Evolutionary conservation across 2,113 vertebrate species (phyloP).

Genomic region (Atrichornis clamosus): DNA sequence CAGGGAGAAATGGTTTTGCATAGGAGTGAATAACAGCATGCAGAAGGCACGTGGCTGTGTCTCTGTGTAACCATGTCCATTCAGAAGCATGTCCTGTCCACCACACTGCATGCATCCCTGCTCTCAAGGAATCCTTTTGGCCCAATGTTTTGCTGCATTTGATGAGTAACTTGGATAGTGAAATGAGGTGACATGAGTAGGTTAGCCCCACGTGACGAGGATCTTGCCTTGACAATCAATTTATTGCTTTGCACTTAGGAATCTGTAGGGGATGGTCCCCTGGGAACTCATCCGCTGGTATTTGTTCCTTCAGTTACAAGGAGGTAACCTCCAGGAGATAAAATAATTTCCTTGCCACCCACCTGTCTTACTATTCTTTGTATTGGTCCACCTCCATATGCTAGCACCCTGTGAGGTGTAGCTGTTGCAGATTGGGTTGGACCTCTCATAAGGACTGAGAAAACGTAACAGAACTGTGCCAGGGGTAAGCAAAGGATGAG

Average conservation of each 20-base stretch:
- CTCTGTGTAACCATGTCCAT: not conserved
- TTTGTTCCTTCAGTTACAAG: not conserved
- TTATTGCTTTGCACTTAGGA: not conserved
- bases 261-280: not conserved
- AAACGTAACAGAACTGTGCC: not conserved
- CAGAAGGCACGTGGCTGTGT: not conserved
- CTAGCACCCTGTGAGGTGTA: not conserved
- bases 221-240: not conserved
- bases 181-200: not conserved
- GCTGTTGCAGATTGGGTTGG: not conserved
- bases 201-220: not conserved
- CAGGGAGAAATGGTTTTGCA: not conserved
- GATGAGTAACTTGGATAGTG: not conserved
- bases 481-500: not conserved
- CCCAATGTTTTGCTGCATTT: not conserved
- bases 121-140: not conserved
- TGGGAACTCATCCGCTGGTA: not conserved
- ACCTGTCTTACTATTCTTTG: not conserved
- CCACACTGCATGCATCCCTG: not conserved
- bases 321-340: not conserved
- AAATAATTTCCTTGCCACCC: not conserved
- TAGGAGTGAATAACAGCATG: not conserved
- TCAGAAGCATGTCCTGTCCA: not conserved
- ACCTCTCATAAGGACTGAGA: not conserved
- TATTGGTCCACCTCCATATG: not conserved